These are phyloP conservation scores for Tiaroga cobitis DNA, from an alignment of 2,797 vertebrate genomes.

Conservation along the genomic window DNA sequence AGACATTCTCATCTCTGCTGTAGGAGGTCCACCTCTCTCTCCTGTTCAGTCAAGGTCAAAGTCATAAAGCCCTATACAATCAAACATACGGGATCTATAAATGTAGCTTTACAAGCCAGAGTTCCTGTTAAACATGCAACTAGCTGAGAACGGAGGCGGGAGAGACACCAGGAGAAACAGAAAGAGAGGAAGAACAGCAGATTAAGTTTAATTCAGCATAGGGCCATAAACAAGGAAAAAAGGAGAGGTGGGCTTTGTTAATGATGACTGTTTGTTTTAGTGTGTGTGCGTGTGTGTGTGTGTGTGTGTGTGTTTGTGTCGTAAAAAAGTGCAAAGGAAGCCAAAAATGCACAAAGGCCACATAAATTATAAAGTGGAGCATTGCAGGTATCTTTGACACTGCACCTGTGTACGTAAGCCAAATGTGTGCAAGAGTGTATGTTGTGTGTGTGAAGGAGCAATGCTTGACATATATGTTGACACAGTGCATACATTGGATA, in stretches of 20 bases:
- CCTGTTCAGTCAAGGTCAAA: slow-evolving; percentile 53
- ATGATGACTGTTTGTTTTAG: slow-evolving; percentile 29
- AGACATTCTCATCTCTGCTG: not conserved
- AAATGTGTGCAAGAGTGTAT: slow-evolving; percentile 6
- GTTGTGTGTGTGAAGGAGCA: not conserved
- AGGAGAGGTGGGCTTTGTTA: slow-evolving; percentile 4
- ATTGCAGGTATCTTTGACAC: slow-evolving; percentile 28
- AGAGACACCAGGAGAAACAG: slow-evolving; percentile 1
- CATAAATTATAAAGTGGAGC: slow-evolving; percentile 32
- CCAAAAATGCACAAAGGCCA: slow-evolving; percentile 1
- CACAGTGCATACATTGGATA: slow-evolving; percentile 41
- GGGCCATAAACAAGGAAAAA: slow-evolving; percentile 12
- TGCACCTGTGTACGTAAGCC: slow-evolving; percentile 48
- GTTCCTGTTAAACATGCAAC: slow-evolving; percentile 48
- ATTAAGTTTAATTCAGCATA: slow-evolving; percentile 26
- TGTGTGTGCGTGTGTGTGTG: not conserved
- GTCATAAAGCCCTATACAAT: slow-evolving; percentile 53
- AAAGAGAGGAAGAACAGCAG: slow-evolving; percentile 6
- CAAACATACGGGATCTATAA: slow-evolving; percentile 57
- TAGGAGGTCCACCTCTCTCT: slow-evolving; percentile 30
- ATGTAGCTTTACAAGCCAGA: slow-evolving; percentile 52
- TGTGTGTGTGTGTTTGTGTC: not conserved
- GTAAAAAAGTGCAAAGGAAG: slow-evolving; percentile 40
- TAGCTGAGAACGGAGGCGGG: slow-evolving; percentile 9
- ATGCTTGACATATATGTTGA: slow-evolving; percentile 50